Base-by-base conservation (phyloP, 2,888 invertebrate genomes). In the Mesochorus sp. region DNA sequence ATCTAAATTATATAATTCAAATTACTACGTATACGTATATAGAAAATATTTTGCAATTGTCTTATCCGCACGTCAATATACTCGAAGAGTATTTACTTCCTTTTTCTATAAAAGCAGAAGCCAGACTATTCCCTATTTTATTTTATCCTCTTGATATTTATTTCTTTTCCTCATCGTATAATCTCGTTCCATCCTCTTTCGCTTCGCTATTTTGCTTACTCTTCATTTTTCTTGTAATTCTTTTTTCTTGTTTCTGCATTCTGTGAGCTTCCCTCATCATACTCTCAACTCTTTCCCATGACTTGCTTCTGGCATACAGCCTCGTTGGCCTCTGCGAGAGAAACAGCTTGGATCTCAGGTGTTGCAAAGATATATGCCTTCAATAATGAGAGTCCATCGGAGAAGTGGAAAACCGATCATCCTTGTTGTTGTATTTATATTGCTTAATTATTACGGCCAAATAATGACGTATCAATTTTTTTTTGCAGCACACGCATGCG, bases 181-280 rank as follows among this genome's bases (percentile, higher is more conserved):
- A 34, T n/a, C 49, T n/a, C 64, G 21, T 49, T 49, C 14, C 37
- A 51, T 17, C 6, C 47, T 19, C 8, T 62, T 28, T 17, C n/a
- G 39, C 39, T 66, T 51, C 39, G 53, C 66, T 53, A 66, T 39
- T 39, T 17, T 26, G 42, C n/a, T n/a, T 14, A 24, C 14, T 17
- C 19, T 17, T 37, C 57, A 4, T 57, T 57, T 37, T 57, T 57
- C 21, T 17, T 31, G 10, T 44, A 42, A 10, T 17, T 6, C 62
- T 4, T 44, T 62, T 62, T n/a, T 62, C 14, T 62, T 47, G 26
- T 17, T 31, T 12, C 28, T n/a, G n/a, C n/a, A n/a, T 42, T 31
- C 42, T 44, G 14, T 8, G 6, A 26, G 28, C 44, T 31, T 17
- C 14, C n/a, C 17, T 14, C 62, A 19, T 47, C 31, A 3, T 19